phyloP scores from a whole-genome alignment of 2,113 vertebrate genomes.

The Cebidichthys violaceus region DNA sequence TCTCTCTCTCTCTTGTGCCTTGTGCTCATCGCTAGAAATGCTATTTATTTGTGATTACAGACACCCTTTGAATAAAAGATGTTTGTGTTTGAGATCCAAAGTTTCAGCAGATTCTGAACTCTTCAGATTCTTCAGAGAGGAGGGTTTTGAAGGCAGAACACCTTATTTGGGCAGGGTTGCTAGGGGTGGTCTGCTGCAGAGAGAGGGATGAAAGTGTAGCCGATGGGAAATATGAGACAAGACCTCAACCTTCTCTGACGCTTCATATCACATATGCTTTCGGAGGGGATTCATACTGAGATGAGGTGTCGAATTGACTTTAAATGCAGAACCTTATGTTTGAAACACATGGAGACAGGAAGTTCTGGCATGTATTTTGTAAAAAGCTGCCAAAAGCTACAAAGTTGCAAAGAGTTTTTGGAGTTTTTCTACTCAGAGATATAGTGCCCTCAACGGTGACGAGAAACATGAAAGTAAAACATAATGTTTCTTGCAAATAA shows the following conservation, averaged over 20 bases:
- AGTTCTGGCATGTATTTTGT: slow-evolving; percentile 61
- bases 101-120: slow-evolving; percentile 79
- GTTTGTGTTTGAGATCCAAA: slow-evolving; percentile 81
- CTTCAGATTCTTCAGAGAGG: slow-evolving; percentile 75
- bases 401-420: slow-evolving; percentile 58
- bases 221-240: slow-evolving; percentile 82
- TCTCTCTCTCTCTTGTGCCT: slow-evolving; percentile 63
- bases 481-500: background rate
- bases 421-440: slow-evolving; percentile 45
- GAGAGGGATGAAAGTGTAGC: slow-evolving; percentile 82
- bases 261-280: slow-evolving; percentile 74
- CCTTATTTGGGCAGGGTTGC: slow-evolving; percentile 78
- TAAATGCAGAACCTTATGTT: slow-evolving; percentile 77
- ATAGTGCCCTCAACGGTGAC: slow-evolving; percentile 27
- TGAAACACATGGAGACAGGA: slow-evolving; percentile 64
- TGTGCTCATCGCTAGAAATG: slow-evolving; percentile 78
- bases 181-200: slow-evolving; percentile 79
- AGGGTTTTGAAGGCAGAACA: slow-evolving; percentile 74
- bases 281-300: slow-evolving; percentile 74
- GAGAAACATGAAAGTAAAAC: slow-evolving; percentile 16
- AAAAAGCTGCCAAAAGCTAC: slow-evolving; percentile 65
- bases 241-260: slow-evolving; percentile 75
- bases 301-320: slow-evolving; percentile 79
- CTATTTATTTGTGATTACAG: slow-evolving; percentile 85
- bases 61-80: slow-evolving; percentile 84